phyloP scores from a whole-genome alignment of 2,797 vertebrate genomes.

The Bradypus variegatus region DNA sequence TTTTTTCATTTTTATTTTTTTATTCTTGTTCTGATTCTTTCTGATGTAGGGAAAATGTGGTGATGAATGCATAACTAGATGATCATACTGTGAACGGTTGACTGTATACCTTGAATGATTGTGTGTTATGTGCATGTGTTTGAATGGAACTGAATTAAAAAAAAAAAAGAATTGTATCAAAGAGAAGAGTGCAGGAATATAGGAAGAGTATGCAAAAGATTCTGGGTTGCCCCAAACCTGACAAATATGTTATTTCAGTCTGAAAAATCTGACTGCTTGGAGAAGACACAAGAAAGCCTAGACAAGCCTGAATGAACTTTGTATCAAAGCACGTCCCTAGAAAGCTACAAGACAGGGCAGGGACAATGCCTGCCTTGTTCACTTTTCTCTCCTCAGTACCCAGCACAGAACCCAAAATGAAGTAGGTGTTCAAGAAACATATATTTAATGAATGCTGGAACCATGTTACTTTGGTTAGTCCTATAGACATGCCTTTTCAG shows the following conservation, averaged over 20 bases:
- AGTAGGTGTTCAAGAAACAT: background rate
- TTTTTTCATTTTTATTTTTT: too few species aligned
- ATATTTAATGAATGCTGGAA: background rate
- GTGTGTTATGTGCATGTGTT: too few species aligned
- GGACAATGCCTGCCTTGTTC: background rate
- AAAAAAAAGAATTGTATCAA: background rate
- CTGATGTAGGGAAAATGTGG: too few species aligned
- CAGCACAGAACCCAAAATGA: background rate
- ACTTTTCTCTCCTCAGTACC: background rate
- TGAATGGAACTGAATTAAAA: too few species aligned
- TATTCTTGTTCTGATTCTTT: too few species aligned
- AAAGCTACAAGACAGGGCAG: background rate
- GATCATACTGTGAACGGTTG: too few species aligned
- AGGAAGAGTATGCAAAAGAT: background rate
- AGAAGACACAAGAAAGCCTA: background rate
- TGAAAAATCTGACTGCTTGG: background rate
- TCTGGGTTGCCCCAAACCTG: background rate
- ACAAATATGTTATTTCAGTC: background rate
- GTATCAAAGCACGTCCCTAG: background rate
- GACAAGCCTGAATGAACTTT: background rate
- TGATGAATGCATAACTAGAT: too few species aligned
- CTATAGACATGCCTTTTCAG: background rate
- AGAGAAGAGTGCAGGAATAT: background rate
- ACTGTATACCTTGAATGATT: too few species aligned
- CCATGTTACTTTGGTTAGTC: background rate